These are phyloP conservation scores for Podilymbus podiceps DNA, from an alignment of 2,113 vertebrate species.

Conservation along the genomic window DNA sequence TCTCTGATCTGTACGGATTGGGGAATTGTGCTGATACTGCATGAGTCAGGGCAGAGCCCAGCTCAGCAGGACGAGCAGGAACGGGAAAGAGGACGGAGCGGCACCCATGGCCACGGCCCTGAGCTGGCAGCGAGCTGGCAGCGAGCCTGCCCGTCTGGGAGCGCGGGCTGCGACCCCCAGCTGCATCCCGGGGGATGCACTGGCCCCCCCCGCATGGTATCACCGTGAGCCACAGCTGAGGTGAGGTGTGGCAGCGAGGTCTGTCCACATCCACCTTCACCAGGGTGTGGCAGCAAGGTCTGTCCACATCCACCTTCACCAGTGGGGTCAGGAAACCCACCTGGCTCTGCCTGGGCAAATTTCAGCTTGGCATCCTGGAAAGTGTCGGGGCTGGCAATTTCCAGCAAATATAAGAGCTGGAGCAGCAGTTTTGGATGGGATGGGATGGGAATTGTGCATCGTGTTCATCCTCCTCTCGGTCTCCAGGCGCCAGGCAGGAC, in stretches of 20 bases:
- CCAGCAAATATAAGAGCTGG: background rate
- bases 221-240: background rate
- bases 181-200: background rate
- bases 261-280: background rate
- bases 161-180: rapidly evolving
- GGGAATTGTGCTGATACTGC: constrained; percentile 53
- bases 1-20: constrained; percentile 33
- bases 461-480: background rate
- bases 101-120: background rate
- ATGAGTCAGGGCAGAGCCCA: constrained; percentile 56
- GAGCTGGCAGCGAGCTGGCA: background rate
- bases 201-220: rapidly evolving
- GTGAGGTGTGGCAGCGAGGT: background rate
- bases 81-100: background rate
- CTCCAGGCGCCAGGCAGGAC: background rate
- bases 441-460: background rate
- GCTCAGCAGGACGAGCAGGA: constrained; percentile 53
- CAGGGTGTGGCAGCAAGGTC: background rate
- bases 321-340: background rate
- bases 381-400: background rate
- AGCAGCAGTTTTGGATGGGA: rapidly evolving
- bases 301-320: background rate
- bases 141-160: rapidly evolving
- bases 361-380: rapidly evolving
- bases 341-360: background rate